Conservation (phyloP, 2,113 vertebrate species). For the Tonatia bakeri region DNA sequence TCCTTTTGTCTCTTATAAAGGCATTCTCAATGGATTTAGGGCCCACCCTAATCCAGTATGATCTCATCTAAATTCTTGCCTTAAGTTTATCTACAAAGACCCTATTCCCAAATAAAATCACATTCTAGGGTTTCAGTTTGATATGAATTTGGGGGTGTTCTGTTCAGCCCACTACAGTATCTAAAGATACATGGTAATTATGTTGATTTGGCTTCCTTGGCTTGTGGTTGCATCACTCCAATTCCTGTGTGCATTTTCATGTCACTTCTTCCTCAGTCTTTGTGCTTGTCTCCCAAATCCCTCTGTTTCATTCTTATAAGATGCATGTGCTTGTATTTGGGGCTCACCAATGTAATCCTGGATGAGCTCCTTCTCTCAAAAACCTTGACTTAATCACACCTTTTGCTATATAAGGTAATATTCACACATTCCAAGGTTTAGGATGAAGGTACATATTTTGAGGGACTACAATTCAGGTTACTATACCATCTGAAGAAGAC, state of each 20-base stretch:
- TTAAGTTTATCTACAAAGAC: not conserved
- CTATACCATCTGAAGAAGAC: not conserved
- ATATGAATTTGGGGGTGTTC: not conserved
- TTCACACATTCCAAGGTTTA: not conserved
- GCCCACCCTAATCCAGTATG: not conserved
- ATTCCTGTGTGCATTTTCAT: not conserved
- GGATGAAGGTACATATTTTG: not conserved
- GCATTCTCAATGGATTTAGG: not conserved
- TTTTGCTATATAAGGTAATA: not conserved
- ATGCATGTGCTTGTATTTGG: not conserved
- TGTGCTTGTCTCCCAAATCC: not conserved
- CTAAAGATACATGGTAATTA: not conserved
- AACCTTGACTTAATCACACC: not conserved
- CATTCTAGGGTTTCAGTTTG: not conserved
- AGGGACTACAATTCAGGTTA: not conserved
- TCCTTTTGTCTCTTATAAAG: not conserved
- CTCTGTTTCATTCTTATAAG: not conserved
- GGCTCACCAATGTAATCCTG: not conserved
- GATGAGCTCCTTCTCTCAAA: not conserved
- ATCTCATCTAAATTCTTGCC: not conserved
- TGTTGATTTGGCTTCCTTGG: not conserved
- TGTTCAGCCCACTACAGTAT: not conserved
- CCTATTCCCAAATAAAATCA: not conserved
- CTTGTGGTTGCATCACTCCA: not conserved
- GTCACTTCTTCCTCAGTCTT: not conserved